These are phyloP conservation scores for Bubo scandiacus DNA, from an alignment of 2,113 vertebrate species.

Conservation along the genomic window DNA sequence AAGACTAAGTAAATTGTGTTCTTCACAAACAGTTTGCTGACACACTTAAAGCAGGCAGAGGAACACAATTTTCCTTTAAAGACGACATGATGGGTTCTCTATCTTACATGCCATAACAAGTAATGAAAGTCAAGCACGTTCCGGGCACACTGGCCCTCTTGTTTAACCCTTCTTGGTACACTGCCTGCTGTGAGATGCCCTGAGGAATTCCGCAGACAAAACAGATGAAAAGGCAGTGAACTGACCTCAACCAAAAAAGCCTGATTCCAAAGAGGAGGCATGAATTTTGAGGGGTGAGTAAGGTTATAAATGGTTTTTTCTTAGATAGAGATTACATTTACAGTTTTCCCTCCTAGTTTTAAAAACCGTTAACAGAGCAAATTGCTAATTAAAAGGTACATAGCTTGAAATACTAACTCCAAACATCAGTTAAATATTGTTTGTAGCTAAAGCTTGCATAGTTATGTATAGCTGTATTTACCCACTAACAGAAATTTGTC, in stretches of 20 bases:
- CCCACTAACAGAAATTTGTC: not conserved
- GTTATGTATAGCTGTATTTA: not conserved
- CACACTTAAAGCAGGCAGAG: not conserved
- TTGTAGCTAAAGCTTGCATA: not conserved
- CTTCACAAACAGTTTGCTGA: not conserved
- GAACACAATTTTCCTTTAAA: slow-evolving; percentile 20
- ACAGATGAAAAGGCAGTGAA: not conserved
- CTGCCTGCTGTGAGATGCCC: not conserved
- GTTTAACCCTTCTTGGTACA: not conserved
- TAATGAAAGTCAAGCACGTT: not conserved
- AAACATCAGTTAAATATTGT: not conserved
- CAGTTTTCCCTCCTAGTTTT: not conserved
- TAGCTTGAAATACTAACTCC: not conserved
- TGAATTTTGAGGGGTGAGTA: not conserved
- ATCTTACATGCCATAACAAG: not conserved
- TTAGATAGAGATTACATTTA: not conserved
- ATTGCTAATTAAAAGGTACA: not conserved
- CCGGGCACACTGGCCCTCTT: not conserved
- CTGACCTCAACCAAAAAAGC: not conserved
- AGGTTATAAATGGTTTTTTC: not conserved
- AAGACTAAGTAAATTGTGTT: slow-evolving; percentile 30
- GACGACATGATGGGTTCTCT: slow-evolving; percentile 6
- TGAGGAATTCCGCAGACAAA: not conserved
- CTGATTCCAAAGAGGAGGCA: not conserved
- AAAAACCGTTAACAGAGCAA: not conserved